Evolutionary conservation across 2,113 vertebrate genomes (phyloP).

Genomic region (Aplodontia rufa): DNA sequence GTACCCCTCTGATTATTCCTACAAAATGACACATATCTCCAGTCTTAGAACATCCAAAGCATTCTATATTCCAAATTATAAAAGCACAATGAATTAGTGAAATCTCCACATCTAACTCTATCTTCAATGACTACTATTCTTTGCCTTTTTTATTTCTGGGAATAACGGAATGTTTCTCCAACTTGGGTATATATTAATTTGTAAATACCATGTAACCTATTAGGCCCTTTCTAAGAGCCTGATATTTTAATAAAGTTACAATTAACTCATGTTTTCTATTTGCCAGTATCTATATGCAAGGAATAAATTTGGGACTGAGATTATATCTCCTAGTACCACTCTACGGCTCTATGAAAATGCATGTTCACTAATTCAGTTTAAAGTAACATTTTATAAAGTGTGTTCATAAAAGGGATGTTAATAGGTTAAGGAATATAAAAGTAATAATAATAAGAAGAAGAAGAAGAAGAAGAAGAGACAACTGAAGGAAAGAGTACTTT

Average conservation of each 20-base stretch:
- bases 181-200: not conserved
- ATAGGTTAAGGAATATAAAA: not conserved
- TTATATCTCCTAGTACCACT: not conserved
- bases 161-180: not conserved
- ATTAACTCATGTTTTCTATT: not conserved
- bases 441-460: not conserved
- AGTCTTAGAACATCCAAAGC: not conserved
- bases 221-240: not conserved
- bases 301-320: not conserved
- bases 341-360: slow-evolving; percentile 27
- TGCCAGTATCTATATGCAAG: not conserved
- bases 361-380: not conserved
- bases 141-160: not conserved
- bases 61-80: slow-evolving; percentile 2
- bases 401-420: not conserved
- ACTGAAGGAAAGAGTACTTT: slow-evolving; percentile 11
- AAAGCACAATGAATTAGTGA: not conserved
- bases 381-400: not conserved
- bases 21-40: not conserved
- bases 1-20: not conserved
- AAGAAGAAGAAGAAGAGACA: not conserved
- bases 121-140: not conserved
- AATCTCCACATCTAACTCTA: not conserved
- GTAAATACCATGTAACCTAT: not conserved
- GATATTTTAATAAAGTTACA: slow-evolving; percentile 9